Evolutionary conservation across 2,113 vertebrate species (phyloP), one percentile per base, ranked within the genome.

Genomic region (Struthio camelus): DNA sequence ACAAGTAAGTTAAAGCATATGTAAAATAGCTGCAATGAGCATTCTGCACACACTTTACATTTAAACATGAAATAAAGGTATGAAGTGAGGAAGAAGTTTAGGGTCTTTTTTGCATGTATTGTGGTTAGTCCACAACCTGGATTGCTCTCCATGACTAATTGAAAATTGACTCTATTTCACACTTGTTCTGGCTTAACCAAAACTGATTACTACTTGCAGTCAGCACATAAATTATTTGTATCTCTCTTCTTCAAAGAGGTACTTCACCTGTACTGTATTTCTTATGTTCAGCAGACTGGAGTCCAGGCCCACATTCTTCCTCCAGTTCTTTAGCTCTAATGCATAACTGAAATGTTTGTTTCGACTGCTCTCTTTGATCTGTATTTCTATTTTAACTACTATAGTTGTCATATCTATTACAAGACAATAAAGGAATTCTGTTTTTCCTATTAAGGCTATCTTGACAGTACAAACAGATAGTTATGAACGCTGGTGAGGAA

Each of bases 131-230:
- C 89, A 62, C 87, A 95, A 82, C 61, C 50, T 93, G 79, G 66
- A 82, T 80, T 77, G 71, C 51, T 96, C 91, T 85, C 53, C 53
- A n/a, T 93, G 93, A 85, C 75, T 85, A 83, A 90, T 80, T 88
- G 85, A 85, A 95, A 87, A 85, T 50, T 34, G 30, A 72, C 71
- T 82, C 2, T 76, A 46, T 86, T 95, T 91, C 84, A 75, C 85
- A 94, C 87, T 46, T 87, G 78, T 36, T 89, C 89, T 78, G 78
- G 20, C 54, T 95, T 94, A 92, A 70, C 54, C 69, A 42, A 93
- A 92, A 53, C n/a, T 0, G 0, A 73, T 58, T 65, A 23, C 70
- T 89, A 20, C 44, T 89, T 77, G 40, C 30, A 83, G 27, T 83
- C 61, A 53, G 38, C 2, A 1, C 17, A 75, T 34, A 42, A 70